Base-by-base conservation (phyloP, 2,797 vertebrate genomes). In the Macropus fuliginosus region DNA sequence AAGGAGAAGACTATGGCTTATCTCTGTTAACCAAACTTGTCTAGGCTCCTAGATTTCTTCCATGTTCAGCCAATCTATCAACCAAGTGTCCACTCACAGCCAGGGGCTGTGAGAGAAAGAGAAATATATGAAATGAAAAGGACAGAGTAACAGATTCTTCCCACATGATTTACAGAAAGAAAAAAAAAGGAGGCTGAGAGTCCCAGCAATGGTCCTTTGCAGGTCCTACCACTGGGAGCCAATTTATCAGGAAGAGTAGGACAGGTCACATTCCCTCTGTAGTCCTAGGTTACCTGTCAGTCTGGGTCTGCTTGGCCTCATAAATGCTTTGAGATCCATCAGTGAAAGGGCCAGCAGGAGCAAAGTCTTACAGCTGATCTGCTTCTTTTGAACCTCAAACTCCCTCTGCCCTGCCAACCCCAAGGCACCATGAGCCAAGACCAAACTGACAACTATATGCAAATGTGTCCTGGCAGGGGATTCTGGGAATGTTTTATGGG, bases 371-470 rank as follows among this genome's bases (percentile, higher is more conserved):
- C 46, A 16, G 12, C 91, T 96, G 92, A 55, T 24, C n/a, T 40
- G 31, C 40, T 50, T 59, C 90, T 56, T 90, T 40, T 91, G 95
- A 91, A 90, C 52, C 40, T 92, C 93, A n/a, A 94, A 91, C n/a
- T 92, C 93, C 55, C 46, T 95, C 91, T 81, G 91, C 56, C 56
- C 62, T 55, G 89, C 66, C 66, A 94, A 90, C 50, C 55, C 8
- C 1, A 1, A 46, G 91, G 91, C 66, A 96, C 92, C 92, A 28
- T 92, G 97, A 96, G 52, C 93, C 94, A 97, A 93, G 93, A 81
- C 62, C 40, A n/a, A 89, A 92, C 91, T 97, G 96, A 96, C 97
- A 97, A 93, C 94, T 94, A 91, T 93, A 94, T 96, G 92, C 95
- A 97, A 97, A 98, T 93, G 29, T 40, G 57, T 59, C 93, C 96